Evolutionary conservation across 2,888 invertebrate genomes (phyloP).

Genomic region (Dyspetes luteomarginatus): DNA sequence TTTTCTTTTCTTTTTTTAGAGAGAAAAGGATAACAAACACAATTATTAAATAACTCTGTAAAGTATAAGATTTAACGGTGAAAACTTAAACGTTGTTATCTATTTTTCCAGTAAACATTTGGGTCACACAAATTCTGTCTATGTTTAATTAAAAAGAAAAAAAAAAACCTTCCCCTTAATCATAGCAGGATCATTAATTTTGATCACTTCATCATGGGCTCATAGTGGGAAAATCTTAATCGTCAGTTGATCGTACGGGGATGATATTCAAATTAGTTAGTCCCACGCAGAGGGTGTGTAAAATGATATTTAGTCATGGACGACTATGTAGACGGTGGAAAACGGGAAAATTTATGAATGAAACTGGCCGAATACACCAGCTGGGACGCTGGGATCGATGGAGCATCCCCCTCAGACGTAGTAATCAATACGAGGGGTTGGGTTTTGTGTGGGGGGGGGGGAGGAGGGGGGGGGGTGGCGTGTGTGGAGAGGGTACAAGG

Average conservation of each 20-base stretch:
- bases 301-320: neutral
- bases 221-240: neutral
- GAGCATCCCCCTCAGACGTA: slow-evolving; percentile 78
- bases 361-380: slow-evolving; percentile 78
- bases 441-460: slow-evolving; percentile 68
- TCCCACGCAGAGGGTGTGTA: neutral
- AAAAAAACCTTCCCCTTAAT: slow-evolving; percentile 2
- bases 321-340: slow-evolving; percentile 42
- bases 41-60: slow-evolving; percentile 50
- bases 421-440: slow-evolving; percentile 81
- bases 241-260: no score
- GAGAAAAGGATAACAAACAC: slow-evolving; percentile 34
- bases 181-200: neutral
- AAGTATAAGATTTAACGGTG: slow-evolving; percentile 61
- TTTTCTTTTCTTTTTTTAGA: slow-evolving; percentile 5
- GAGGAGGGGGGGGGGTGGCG: slow-evolving; percentile 60
- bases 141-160: slow-evolving; percentile 21
- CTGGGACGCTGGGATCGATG: slow-evolving; percentile 81
- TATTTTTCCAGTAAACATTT: slow-evolving; percentile 69
- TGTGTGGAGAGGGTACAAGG: slow-evolving; percentile 75
- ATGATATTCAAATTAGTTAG: neutral
- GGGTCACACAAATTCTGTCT: slow-evolving; percentile 36
- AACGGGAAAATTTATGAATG: slow-evolving; percentile 82
- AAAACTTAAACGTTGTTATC: slow-evolving; percentile 69
- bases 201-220: neutral